Conservation (phyloP, 2,113 vertebrate genomes). For the Antechinus stuartii region DNA sequence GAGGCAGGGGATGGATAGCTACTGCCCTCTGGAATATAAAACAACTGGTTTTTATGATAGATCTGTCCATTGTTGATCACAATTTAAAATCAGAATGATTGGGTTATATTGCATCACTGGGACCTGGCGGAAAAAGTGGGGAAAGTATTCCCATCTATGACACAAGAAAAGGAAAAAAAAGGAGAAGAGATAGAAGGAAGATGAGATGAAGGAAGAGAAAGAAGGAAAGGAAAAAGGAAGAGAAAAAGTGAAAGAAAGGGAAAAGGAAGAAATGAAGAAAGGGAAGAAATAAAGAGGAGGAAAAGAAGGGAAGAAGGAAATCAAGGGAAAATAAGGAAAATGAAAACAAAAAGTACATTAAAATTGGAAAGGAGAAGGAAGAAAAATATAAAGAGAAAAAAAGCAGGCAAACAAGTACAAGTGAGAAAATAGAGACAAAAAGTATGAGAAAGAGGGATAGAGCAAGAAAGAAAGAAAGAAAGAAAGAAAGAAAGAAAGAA, state of each 20-base stretch:
- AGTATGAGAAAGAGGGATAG: background rate
- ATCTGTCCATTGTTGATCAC: background rate
- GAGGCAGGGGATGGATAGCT: background rate
- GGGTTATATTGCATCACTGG: background rate
- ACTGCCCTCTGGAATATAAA: background rate
- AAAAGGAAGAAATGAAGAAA: background rate
- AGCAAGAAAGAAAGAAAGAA: background rate
- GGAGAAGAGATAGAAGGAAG: background rate
- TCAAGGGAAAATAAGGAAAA: background rate
- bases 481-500: too few relatives aligned
- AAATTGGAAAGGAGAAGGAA: background rate
- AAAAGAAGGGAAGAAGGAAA: background rate
- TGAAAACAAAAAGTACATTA: background rate
- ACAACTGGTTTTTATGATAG: background rate
- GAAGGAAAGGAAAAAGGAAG: background rate
- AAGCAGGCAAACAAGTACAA: background rate
- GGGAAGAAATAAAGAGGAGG: background rate
- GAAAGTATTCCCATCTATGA: background rate
- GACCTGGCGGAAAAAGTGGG: background rate
- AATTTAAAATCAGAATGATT: background rate
- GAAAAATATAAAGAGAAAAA: background rate
- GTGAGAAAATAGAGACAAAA: background rate
- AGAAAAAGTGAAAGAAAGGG: background rate
- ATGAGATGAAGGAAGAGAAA: background rate
- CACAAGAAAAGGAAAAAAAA: fast-evolving